Evolutionary conservation across 1,140 invertebrate species (phyloP).

Genomic region (Rhagoletis pomonella): DNA sequence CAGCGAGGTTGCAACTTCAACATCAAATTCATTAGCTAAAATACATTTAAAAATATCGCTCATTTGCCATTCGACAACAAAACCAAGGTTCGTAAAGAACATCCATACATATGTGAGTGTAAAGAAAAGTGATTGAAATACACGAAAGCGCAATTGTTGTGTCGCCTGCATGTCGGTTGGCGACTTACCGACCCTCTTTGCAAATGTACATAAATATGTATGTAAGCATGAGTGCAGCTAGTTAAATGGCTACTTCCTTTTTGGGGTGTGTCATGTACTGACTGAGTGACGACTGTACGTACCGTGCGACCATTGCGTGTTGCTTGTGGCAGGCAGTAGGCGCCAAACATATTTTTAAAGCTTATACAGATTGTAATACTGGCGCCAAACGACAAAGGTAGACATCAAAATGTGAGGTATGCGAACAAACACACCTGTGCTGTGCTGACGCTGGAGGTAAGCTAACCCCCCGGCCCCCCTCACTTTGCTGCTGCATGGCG

Average conservation of each 20-base stretch:
- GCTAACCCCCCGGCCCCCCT: not conserved
- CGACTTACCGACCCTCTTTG: not conserved
- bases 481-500: not conserved
- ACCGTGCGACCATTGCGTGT: constrained; percentile 14
- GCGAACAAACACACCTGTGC: constrained; percentile 39
- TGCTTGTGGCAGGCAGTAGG: constrained; percentile 32
- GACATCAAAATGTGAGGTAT: not conserved
- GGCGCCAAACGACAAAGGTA: not conserved
- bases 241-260: constrained; percentile 37
- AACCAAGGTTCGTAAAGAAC: not conserved
- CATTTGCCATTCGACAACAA: constrained; percentile 15
- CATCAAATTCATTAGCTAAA: not conserved
- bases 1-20: not conserved
- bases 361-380: not conserved
- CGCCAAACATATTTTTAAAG: not conserved
- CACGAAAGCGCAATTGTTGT: not conserved
- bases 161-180: not conserved
- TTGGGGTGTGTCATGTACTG: constrained; percentile 24
- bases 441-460: no score
- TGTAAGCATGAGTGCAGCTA: not conserved
- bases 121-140: not conserved
- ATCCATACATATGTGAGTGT: not conserved
- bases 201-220: not conserved
- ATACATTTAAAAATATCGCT: not conserved
- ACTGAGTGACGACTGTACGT: not conserved